Conservation (phyloP, 2,113 vertebrate genomes). For the Rhynchomys soricoides region DNA sequence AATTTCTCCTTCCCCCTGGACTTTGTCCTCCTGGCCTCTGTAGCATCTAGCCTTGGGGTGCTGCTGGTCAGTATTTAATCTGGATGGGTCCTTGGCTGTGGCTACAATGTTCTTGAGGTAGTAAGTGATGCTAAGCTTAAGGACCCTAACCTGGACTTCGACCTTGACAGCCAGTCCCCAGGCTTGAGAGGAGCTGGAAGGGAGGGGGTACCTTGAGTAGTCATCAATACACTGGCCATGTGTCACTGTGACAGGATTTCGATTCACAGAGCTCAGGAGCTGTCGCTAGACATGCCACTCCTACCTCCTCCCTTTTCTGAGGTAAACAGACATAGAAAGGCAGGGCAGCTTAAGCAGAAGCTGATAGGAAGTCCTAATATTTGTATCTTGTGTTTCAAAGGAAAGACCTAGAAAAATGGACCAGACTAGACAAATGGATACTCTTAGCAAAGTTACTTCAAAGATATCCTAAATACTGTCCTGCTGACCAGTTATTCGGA, state of each 20-base stretch:
- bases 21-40: slow-evolving; percentile 51
- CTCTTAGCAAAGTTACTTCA: slow-evolving; percentile 64
- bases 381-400: slow-evolving; percentile 70
- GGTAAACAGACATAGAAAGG: slow-evolving; percentile 56
- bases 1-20: background rate
- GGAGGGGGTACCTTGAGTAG: slow-evolving; percentile 56
- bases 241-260: slow-evolving; percentile 58
- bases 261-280: slow-evolving; percentile 57
- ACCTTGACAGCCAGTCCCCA: slow-evolving; percentile 42
- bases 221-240: slow-evolving; percentile 20
- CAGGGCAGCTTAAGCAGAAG: slow-evolving; percentile 46
- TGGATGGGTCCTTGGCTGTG: background rate
- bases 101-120: slow-evolving; percentile 41
- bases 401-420: slow-evolving; percentile 66
- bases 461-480: background rate
- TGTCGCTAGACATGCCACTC: slow-evolving; percentile 66
- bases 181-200: slow-evolving; percentile 38
- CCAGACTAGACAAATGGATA: slow-evolving; percentile 68
- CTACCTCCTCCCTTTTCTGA: slow-evolving; percentile 54
- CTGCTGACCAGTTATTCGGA: slow-evolving; percentile 63
- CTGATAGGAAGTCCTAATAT: slow-evolving; percentile 49
- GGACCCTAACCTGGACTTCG: background rate
- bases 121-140: slow-evolving; percentile 35
- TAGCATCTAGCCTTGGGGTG: slow-evolving; percentile 21
- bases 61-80: background rate